phyloP scores from a whole-genome alignment of 2,113 vertebrate species.

The Pelvicachromis taeniatus region DNA sequence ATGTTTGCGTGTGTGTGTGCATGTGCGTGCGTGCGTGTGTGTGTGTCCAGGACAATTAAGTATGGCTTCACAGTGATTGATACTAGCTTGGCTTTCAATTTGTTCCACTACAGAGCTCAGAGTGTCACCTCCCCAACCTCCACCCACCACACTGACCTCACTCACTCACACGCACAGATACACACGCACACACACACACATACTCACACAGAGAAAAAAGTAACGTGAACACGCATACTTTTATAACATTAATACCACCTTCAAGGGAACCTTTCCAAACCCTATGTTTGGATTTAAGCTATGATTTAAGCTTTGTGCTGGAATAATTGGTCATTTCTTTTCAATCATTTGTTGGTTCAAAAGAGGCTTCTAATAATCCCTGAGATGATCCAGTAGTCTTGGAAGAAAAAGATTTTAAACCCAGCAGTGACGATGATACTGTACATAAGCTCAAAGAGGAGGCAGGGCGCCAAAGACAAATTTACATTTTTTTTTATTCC shows the following conservation, averaged over 20 bases:
- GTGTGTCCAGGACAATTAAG: conserved; percentile 95
- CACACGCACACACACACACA: not conserved
- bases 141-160: conserved; percentile 9
- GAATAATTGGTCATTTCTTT: not conserved
- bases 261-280: not conserved
- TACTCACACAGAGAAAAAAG: not conserved
- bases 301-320: not conserved
- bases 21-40: conserved; percentile 83
- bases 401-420: not conserved
- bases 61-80: conserved; percentile 97
- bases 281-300: not conserved
- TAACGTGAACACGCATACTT: not conserved
- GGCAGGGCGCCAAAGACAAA: not conserved
- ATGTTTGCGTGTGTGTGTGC: not conserved
- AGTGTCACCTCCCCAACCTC: not conserved
- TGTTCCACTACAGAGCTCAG: conserved; percentile 93
- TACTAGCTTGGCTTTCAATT: conserved; percentile 98
- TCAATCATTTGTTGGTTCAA: not conserved
- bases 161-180: not conserved
- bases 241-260: not conserved
- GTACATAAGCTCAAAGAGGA: not conserved
- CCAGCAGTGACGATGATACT: not conserved
- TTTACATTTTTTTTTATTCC: not conserved
- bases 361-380: not conserved
- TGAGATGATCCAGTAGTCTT: not conserved